Conservation (phyloP, 2,113 vertebrate genomes). For the Thamnaconus septentrionalis region DNA sequence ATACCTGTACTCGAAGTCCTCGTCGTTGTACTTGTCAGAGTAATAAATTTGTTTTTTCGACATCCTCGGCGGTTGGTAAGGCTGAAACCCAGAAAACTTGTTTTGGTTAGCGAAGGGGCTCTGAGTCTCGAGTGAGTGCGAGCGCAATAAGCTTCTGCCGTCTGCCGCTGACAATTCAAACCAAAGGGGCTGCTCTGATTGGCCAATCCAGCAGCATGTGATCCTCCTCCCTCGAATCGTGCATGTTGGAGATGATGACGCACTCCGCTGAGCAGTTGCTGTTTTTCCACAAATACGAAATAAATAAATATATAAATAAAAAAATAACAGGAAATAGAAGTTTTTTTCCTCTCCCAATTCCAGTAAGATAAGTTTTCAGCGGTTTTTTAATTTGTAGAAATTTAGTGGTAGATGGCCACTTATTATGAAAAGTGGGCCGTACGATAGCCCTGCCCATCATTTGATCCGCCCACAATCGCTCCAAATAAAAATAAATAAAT, state of each 20-base stretch:
- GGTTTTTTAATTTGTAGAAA: too few relatives aligned
- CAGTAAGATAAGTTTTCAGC: too few relatives aligned
- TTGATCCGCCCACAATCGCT: too few relatives aligned
- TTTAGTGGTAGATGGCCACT: too few relatives aligned
- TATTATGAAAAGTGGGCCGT: too few relatives aligned
- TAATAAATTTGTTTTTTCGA: constrained; percentile 80
- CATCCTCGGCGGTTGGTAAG: constrained; percentile 46
- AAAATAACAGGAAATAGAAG: too few relatives aligned
- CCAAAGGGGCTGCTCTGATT: constrained; percentile 62
- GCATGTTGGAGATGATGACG: accelerated
- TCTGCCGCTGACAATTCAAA: constrained; percentile 68
- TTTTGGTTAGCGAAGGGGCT: neutral
- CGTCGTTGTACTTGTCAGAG: constrained; percentile 79
- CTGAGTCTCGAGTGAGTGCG: neutral
- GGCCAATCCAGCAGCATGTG: constrained; percentile 35
- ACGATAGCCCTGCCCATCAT: too few relatives aligned
- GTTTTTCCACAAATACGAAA: too few relatives aligned
- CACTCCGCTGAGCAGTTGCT: neutral
- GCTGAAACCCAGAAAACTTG: neutral
- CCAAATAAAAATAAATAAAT: too few relatives aligned
- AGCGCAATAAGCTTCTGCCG: constrained; percentile 35
- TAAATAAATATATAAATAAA: too few relatives aligned
- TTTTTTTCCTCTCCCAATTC: too few relatives aligned
- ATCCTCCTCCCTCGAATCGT: neutral
- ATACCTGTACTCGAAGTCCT: constrained; percentile 79